Evolutionary conservation across 2,113 vertebrate genomes (phyloP).

Genomic region (Eurypyga helias): DNA sequence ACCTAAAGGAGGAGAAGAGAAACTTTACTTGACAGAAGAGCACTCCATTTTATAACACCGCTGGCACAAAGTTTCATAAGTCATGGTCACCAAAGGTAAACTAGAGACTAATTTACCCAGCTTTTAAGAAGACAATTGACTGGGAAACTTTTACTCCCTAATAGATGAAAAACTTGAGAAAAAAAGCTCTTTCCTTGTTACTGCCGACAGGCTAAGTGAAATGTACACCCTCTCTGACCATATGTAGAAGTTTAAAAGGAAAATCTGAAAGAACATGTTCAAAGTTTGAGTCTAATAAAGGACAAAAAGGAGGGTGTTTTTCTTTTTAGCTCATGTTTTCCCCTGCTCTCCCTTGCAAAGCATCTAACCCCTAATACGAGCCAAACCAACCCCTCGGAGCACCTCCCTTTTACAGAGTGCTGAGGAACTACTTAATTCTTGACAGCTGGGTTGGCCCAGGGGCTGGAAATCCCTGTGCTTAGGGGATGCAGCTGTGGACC

Average conservation of each 20-base stretch:
- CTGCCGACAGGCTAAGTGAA: not conserved
- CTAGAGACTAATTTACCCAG: not conserved
- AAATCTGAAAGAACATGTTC: not conserved
- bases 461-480: slow-evolving; percentile 25
- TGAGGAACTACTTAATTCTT: slow-evolving; percentile 48
- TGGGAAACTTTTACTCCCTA: not conserved
- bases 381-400: not conserved
- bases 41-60: not conserved
- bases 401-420: slow-evolving; percentile 1
- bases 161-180: not conserved
- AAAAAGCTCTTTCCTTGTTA: not conserved
- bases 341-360: not conserved
- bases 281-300: not conserved
- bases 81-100: not conserved
- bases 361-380: not conserved
- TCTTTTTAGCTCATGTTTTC: not conserved
- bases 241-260: not conserved
- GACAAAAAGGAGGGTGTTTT: not conserved
- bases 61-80: not conserved
- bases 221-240: not conserved
- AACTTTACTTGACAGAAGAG: not conserved
- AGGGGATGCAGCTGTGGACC: not conserved
- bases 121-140: not conserved
- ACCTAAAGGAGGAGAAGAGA: not conserved
- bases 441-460: slow-evolving; percentile 42